phyloP scores from a whole-genome alignment of 2,797 vertebrate genomes.

The Eulemur rubriventer region DNA sequence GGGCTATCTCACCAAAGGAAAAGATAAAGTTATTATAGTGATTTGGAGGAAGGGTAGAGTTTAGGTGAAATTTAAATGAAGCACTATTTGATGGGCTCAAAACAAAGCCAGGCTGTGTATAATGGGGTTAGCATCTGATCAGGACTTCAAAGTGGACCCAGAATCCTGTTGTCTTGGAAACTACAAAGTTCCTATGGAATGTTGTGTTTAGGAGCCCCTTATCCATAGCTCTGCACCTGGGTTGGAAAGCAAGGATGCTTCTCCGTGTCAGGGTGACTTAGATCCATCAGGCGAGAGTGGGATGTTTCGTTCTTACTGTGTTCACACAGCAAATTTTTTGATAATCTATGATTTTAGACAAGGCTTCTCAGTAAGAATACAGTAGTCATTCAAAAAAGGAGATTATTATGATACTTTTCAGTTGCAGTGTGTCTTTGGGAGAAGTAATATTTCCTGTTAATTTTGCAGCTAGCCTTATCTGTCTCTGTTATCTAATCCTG shows the following conservation, averaged over 20 bases:
- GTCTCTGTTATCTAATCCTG: not conserved
- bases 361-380: conserved; percentile 19
- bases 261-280: not conserved
- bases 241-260: not conserved
- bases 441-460: not conserved
- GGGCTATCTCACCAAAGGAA: conserved; percentile 9
- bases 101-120: not conserved
- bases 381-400: conserved; percentile 29
- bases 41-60: conserved; percentile 2
- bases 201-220: not conserved
- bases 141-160: not conserved
- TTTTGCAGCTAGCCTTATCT: not conserved
- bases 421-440: not conserved
- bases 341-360: conserved; percentile 6
- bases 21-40: conserved; percentile 13
- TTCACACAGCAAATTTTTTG: conserved; percentile 21
- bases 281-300: not conserved
- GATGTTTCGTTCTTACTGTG: not conserved
- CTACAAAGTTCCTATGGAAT: not conserved
- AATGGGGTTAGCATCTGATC: not conserved
- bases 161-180: conserved; percentile 22
- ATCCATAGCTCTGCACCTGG: not conserved
- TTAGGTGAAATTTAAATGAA: conserved; percentile 39
- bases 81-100: not conserved
- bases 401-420: not conserved